Base-by-base conservation (phyloP, 2,113 vertebrate genomes). In the Acanthisitta chloris region DNA sequence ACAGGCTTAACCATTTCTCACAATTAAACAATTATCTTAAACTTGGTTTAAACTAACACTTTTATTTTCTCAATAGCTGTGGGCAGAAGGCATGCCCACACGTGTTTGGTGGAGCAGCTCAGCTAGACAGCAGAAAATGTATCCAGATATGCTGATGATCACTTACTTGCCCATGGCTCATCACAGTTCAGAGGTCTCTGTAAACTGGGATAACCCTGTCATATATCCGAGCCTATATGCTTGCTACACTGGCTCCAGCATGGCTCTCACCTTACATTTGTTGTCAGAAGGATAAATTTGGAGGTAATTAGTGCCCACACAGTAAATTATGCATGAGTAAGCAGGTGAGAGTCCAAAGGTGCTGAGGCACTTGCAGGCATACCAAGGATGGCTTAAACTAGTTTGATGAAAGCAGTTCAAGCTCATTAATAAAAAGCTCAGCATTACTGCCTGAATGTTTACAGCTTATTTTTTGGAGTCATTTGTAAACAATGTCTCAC, bases 261-360 rank as follows among this genome's bases (percentile, higher is more conserved):
- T 0, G 10, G 54, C 67, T 73, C 49, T 69, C 26, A 15, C 57
- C 24, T 89, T 24, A 67, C 25, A 23, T 29, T 69, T 85, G 28
- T 46, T 69, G 70, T 74, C 79, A 86, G 83, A 81, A 93, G 49
- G 72, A 70, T 52, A 76, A 85, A 92, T 67, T 79, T 52, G 45
- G 70, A 81, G 52, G 40, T 34, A 74, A 79, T 33, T 55, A 69
- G 52, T 49, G 52, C 36, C 49, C 8, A 12, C 40, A 31, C 2
- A 52, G 48, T 33, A 82, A 76, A 64, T 77, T 42, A 65, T 3
- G 31, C 31, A 20, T 29, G 43, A 84, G 38, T 69, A 87, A 92
- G 49, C 70, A 89, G 66, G 69, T 70, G 38, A 94, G 77, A 96
- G 86, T 91, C 86, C 81, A 94, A 87, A 94, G 76, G 84, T 79